Evolutionary conservation across 2,888 invertebrate species (phyloP), one percentile per base, ranked within the genome.

Genomic region (Andrena marginata): DNA sequence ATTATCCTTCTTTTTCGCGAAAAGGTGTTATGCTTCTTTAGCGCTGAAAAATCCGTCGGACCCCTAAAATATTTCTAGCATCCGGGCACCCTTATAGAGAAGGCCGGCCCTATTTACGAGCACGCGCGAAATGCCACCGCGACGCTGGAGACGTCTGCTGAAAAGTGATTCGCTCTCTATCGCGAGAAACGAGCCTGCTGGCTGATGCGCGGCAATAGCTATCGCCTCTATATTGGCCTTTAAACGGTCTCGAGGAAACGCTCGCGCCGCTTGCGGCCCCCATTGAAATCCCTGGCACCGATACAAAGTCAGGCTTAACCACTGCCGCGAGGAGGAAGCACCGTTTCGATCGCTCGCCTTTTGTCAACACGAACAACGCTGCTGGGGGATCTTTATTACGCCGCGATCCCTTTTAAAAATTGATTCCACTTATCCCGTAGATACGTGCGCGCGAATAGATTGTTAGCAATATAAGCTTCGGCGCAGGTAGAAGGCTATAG

Each of bases 241-340:
- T 85, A 88, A 91, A 87, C 84, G 87, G 73, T 83, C 75, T 79
- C 73, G 76, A 65, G 80, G 87, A 85, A 85, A 89, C 90, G 84
- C 81, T 87, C 75, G 80, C 77, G 80, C 82, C 85, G 83, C 82
- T 84, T 82, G 87, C 75, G 68, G 85, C 85, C 85, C 86, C 91
- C 90, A 92, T 92, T 92, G 92, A 92, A 93, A 92, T 90, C 88
- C 89, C 87, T 93, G 92, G 92, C 92, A 91, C 72, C 79, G 89
- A 85, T 90, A 92, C 92, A 93, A 92, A 91, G 87, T 84, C 86
- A 82, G 85, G 83, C 87, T 86, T 80, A 86, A 88, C 84, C 77
- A 83, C 62, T 77, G 71, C 75, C 74, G 67, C 69, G 79, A 72
- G 62, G 13, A 63, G 42, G 70, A 65, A 65, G 49, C 72, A 23